phyloP scores from a whole-genome alignment of 2,113 vertebrate species.

The Pangasianodon hypophthalmus region DNA sequence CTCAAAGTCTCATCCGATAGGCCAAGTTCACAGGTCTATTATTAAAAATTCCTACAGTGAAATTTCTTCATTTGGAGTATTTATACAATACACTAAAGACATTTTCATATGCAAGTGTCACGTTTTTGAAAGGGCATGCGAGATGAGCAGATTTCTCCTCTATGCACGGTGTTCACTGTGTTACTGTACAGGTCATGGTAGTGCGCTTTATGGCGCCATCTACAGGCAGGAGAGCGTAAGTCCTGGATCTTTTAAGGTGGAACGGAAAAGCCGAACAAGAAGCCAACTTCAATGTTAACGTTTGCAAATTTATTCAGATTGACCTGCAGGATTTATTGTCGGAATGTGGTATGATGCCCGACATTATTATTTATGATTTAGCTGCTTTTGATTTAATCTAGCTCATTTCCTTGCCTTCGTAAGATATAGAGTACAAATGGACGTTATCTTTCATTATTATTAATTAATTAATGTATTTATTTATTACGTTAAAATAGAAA shows the following conservation, averaged over 20 bases:
- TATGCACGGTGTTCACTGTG: neutral
- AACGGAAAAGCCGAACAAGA: neutral
- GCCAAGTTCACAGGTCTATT: neutral
- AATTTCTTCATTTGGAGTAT: neutral
- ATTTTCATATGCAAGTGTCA: neutral
- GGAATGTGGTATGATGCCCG: neutral
- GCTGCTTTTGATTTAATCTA: neutral
- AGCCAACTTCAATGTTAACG: neutral
- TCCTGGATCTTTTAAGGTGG: conserved; percentile 1
- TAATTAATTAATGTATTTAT: neutral
- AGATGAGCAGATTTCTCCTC: neutral
- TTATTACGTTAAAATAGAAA: neutral
- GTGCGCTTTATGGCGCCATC: neutral
- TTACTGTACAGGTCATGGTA: neutral
- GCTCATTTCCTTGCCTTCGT: neutral
- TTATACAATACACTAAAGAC: neutral
- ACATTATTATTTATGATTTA: neutral
- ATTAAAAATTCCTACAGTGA: neutral
- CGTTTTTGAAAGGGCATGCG: neutral
- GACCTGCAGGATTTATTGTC: conserved; percentile 2
- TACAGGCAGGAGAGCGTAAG: neutral
- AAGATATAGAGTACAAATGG: neutral
- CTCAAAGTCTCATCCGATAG: too few relatives aligned
- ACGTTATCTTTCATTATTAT: neutral
- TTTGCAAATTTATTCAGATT: neutral